Evolutionary conservation across 2,797 vertebrate genomes (phyloP), one percentile per base, ranked within the genome.

Genomic region (Acrocephalus scirpaceus): DNA sequence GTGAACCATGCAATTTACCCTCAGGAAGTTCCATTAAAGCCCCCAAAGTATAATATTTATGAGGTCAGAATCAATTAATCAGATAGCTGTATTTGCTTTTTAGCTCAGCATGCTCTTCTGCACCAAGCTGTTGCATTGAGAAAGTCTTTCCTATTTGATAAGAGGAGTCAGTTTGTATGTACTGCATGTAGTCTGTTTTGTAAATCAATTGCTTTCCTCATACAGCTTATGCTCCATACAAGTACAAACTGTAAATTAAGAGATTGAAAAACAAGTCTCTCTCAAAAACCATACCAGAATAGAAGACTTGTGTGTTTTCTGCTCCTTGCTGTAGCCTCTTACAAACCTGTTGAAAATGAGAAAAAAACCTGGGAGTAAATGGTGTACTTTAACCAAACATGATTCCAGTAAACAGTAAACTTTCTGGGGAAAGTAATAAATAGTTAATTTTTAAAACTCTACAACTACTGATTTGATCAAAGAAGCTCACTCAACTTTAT

Each of bases 31-130:
- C 98, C 98, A 98, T 97, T 98, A 98, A 98, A 98, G 98, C 97
- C 98, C 97, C 98, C 96, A 97, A 98, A 98, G 98, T 98, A 97
- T 98, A 98, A 98, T 98, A 98, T 98, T 98, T 99, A 98, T 98
- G 98, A 98, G 98, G 98, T 98, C 98, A 98, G 97, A 98, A 98
- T 98, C 98, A 98, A 98, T 99, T 99, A 98, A 98, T 99, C 98
- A 99, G 96, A 96, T 97, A 97, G 96, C 97, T 98, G 93, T 97
- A 96, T 98, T 98, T 98, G 97, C 96, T 98, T 98, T 97, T 97
- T 96, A 97, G 94, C 97, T 96, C 96, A 95, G 96, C 95, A 93
- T 96, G 96, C 76, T 96, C 89, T 92, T 94, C 91, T 96, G 90
- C 62, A 93, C 74, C 97, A 97, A 97, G 98, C 95, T 97, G 97